A percentile compares a stretch with the other conserved stretches of the same genome.
phyloP scores from a whole-genome alignment of 2,797 vertebrate genomes.

The Eleutherodactylus coqui region DNA sequence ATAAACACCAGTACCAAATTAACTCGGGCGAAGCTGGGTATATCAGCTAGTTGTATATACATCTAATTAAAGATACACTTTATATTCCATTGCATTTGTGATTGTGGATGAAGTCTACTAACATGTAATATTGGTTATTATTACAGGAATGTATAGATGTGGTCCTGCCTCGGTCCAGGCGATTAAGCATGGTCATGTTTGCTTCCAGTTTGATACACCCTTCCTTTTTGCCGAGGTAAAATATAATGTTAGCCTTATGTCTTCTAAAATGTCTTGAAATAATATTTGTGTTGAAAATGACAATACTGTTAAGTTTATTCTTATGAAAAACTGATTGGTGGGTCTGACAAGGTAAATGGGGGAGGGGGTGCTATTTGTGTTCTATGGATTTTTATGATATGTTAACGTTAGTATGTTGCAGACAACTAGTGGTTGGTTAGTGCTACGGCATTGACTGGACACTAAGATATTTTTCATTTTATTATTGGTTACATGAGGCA shows the following conservation, averaged over 20 bases:
- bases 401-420: no score
- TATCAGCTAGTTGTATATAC: no score
- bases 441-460: no score
- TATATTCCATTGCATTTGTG: not conserved
- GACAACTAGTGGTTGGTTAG: no score
- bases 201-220: slow-evolving; percentile 89
- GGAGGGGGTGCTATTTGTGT: no score
- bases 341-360: not conserved
- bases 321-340: not conserved
- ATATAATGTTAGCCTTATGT: not conserved
- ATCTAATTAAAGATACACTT: not conserved
- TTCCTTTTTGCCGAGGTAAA: slow-evolving; percentile 94
- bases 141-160: slow-evolving; percentile 88
- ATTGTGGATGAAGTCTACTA: not conserved
- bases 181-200: slow-evolving; percentile 92
- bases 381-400: no score
- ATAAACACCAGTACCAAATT: no score
- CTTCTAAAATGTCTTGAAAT: not conserved
- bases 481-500: no score
- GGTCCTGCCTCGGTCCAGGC: slow-evolving; percentile 93
- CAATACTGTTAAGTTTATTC: not conserved
- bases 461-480: no score
- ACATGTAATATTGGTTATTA: slow-evolving; percentile 9
- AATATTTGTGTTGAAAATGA: not conserved
- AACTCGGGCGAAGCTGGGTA: no score